Conservation (phyloP, 1,140 invertebrate species). For the Penaeus indicus region DNA sequence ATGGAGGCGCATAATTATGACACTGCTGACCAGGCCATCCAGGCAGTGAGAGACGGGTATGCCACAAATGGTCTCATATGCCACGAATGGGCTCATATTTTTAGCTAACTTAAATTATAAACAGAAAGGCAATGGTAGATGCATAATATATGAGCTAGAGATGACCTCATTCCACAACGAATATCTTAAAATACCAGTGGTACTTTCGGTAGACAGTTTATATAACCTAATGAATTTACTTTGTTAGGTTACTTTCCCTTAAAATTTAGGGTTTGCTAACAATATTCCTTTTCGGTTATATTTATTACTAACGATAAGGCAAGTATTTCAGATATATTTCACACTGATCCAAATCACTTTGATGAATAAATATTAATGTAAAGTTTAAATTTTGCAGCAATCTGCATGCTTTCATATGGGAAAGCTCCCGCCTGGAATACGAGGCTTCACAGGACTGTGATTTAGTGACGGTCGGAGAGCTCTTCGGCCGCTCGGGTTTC, state of each 20-base stretch:
- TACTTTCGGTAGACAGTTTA: no score
- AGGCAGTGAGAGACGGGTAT: conserved; percentile 93
- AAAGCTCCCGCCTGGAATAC: conserved; percentile 96
- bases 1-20: conserved; percentile 98
- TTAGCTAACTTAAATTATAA: not conserved
- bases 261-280: no score
- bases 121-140: no score
- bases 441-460: conserved; percentile 98
- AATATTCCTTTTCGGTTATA: no score
- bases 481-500: conserved; percentile 97
- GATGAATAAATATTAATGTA: not conserved
- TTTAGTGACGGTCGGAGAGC: conserved; percentile 95
- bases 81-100: not conserved
- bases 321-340: no score
- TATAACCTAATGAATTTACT: no score
- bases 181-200: no score
- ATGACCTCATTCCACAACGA: no score
- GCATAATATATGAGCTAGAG: no score
- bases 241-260: no score
- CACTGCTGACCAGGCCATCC: conserved; percentile 93
- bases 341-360: no score
- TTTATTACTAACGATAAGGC: no score
- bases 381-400: conserved; percentile 76
- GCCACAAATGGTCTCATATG: conserved; percentile 1
- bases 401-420: conserved; percentile 99